These are phyloP conservation scores for Aleiodes testaceus DNA, from an alignment of 2,888 invertebrate species.

Conservation along the genomic window DNA sequence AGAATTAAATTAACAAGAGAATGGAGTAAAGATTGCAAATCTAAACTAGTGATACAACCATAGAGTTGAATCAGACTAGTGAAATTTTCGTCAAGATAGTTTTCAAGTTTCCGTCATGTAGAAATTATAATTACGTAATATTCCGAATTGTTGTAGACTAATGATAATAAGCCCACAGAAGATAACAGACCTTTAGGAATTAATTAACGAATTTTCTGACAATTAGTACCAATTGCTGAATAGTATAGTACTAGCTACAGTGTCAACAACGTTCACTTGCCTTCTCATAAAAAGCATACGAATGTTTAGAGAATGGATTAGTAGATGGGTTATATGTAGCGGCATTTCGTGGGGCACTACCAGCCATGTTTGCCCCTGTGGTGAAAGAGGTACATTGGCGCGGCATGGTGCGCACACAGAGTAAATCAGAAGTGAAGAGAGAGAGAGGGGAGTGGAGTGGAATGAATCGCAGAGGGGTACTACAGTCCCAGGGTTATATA, in stretches of 20 bases:
- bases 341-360: conserved; percentile 50
- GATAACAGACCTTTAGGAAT: not conserved
- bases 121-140: too few relatives aligned
- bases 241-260: not conserved
- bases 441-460: conserved; percentile 25
- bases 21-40: too few relatives aligned
- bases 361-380: conserved; percentile 53
- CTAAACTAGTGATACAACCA: too few relatives aligned
- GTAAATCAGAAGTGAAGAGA: conserved; percentile 33
- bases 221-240: conserved; percentile 6
- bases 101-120: too few relatives aligned
- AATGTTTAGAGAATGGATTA: conserved; percentile 39
- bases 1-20: too few relatives aligned
- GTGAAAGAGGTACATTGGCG: conserved; percentile 31
- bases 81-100: too few relatives aligned
- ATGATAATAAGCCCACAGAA: not conserved
- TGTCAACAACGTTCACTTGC: conserved; percentile 8
- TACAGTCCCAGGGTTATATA: conserved; percentile 19
- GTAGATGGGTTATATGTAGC: conserved; percentile 50
- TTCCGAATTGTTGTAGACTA: too few relatives aligned
- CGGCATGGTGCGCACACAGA: conserved; percentile 32
- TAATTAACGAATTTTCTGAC: not conserved
- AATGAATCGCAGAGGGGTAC: conserved; percentile 25
- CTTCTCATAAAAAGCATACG: conserved; percentile 37
- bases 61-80: too few relatives aligned